Evolutionary conservation across 2,888 invertebrate genomes (phyloP), one percentile per base, ranked within the genome.

Genomic region (Drosophila ezoana): DNA sequence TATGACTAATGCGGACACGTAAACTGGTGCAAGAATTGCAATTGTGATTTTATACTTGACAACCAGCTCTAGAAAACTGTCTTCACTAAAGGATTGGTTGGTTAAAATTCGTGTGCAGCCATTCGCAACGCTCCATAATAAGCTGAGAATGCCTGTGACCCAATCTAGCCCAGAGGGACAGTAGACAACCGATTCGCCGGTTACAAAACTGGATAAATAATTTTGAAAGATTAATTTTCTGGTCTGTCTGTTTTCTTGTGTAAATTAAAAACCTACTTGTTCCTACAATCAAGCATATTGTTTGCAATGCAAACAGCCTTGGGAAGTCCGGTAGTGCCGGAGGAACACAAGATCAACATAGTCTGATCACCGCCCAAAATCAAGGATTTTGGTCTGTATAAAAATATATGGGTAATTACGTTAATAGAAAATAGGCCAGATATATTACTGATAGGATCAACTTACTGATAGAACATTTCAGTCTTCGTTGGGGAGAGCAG

Each of bases 271-370:
- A 51, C 63, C 40, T 44, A 63, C 63, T 40, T 3, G 23, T 10
- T 33, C 3, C n/a, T 18, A 47, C 4, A 20, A 18, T 14, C 14
- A 11, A 73, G 20, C 18, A 59, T 33, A 6, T 66, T 45, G 32
- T 77, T 74, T 0, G 74, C 70, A 10, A 81, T 44, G 23, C 67
- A 69, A 32, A 84, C 78, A n/a, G 79, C 80, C 52, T 89, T 89
- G 1, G 82, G 77, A 13, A 72, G 10, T 9, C 87, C 87, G 0
- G 80, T 86, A 6, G 86, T 79, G 3, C 89, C 89, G 6, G 84
- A 82, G 4, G 87, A 83, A 35, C 81, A 80, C 1, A 85, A 23
- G 51, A 89, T 82, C 1, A 71, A 70, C 6, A 75, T 59, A 4
- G 72, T 65, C 38, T 80, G 76, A 44, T 70, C 71, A 3, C 60